These are phyloP conservation scores for Philonicus albiceps DNA, from an alignment of 2,888 invertebrate genomes.

Conservation along the genomic window DNA sequence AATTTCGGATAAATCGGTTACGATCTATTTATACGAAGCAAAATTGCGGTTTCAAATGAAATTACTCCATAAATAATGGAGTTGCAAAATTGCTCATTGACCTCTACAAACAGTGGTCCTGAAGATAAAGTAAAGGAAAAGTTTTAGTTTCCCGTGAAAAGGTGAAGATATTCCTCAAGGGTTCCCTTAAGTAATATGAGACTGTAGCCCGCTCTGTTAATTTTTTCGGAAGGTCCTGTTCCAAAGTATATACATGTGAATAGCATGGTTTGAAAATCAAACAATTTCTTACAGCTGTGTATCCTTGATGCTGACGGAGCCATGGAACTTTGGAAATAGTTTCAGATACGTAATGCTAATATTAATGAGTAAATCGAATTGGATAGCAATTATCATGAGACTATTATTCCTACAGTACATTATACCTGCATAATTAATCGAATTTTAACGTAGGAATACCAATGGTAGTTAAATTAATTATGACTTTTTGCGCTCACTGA, in stretches of 20 bases:
- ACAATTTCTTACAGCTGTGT: neutral
- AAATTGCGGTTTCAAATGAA: neutral
- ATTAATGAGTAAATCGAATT: neutral
- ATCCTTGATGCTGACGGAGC: neutral
- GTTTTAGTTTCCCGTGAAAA: neutral
- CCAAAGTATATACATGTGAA: neutral
- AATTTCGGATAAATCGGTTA: neutral
- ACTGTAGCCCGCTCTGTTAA: neutral
- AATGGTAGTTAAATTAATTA: neutral
- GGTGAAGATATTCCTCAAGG: neutral
- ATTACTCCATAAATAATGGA: neutral
- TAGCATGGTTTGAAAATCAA: neutral
- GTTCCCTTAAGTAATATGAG: neutral
- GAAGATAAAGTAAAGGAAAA: neutral
- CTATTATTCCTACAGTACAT: neutral
- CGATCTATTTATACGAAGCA: neutral
- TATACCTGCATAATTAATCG: neutral
- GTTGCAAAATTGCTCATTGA: neutral
- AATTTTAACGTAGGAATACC: neutral
- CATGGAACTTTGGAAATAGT: neutral
- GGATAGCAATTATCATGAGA: neutral
- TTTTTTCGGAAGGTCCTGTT: neutral
- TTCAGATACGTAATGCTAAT: neutral
- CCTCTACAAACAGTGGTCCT: neutral
- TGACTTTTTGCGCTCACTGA: neutral